Conservation (phyloP, 2,888 invertebrate species). For the Odontomyia ornata region DNA sequence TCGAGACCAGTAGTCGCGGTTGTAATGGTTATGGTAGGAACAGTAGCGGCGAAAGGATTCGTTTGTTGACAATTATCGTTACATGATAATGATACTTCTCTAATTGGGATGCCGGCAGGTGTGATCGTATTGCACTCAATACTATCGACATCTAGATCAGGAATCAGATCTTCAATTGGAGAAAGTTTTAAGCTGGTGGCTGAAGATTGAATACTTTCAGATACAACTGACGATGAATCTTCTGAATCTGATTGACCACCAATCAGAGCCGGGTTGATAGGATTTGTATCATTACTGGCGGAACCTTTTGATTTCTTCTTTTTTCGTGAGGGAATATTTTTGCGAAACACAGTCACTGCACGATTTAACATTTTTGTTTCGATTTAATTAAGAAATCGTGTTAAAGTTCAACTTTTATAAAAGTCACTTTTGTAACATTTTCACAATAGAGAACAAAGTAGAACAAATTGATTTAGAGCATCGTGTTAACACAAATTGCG, state of each 20-base stretch:
- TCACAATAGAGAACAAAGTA: too few species aligned
- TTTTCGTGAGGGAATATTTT: slow-evolving; percentile 42
- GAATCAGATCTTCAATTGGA: slow-evolving; percentile 1
- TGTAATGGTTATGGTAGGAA: not conserved
- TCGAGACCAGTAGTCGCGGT: not conserved
- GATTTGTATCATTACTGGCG: not conserved
- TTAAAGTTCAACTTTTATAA: too few species aligned
- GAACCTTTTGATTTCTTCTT: slow-evolving; percentile 22
- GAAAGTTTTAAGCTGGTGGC: slow-evolving; percentile 32
- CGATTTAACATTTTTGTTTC: slow-evolving; percentile 51
- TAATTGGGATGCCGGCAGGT: not conserved
- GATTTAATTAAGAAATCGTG: not conserved
- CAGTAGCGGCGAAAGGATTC: not conserved
- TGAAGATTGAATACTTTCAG: slow-evolving; percentile 23
- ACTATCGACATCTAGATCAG: slow-evolving; percentile 6
- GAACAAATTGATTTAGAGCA: not conserved
- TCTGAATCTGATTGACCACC: slow-evolving; percentile 42
- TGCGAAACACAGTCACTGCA: slow-evolving; percentile 49
- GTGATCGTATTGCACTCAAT: not conserved
- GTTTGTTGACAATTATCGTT: not conserved
- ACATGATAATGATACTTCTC: not conserved
- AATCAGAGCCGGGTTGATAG: too few species aligned
- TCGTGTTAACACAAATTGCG: not conserved
- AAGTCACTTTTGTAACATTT: too few species aligned
- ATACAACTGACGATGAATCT: slow-evolving; percentile 30